Conservation (phyloP, 2,113 vertebrate genomes). For the Cyrtonyx montezumae region DNA sequence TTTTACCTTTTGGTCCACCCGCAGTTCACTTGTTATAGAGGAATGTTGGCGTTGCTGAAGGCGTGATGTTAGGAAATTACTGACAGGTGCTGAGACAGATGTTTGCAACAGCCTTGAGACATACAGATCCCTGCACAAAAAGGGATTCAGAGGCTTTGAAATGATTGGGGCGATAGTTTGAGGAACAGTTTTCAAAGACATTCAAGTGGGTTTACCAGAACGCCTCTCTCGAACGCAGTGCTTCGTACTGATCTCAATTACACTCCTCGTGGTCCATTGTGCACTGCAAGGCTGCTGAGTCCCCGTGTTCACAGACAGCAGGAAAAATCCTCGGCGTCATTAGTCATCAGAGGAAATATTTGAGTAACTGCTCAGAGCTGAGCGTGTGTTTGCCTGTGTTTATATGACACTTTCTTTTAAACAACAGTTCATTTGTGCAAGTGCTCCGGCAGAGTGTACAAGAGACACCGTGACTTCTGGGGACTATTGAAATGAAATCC, state of each 20-base stretch:
- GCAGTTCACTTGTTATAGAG: not conserved
- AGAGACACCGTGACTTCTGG: not conserved
- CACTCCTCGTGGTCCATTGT: not conserved
- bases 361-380: not conserved
- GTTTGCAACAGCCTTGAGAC: not conserved
- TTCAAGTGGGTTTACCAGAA: not conserved
- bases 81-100: not conserved
- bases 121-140: not conserved
- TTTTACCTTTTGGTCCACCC: not conserved
- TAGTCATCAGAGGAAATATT: conserved; percentile 44
- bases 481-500: not conserved
- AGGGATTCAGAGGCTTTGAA: not conserved
- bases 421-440: not conserved
- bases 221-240: not conserved
- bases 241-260: not conserved
- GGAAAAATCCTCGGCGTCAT: not conserved
- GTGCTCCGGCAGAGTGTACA: not conserved
- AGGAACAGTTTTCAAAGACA: not conserved
- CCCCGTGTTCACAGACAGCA: not conserved
- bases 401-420: not conserved
- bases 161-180: accelerated
- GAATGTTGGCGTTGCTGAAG: not conserved
- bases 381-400: conserved; percentile 45
- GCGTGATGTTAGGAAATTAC: not conserved
- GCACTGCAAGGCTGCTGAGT: not conserved